These are phyloP conservation scores for Leiothrix lutea DNA, from an alignment of 2,113 vertebrate genomes.

Conservation along the genomic window DNA sequence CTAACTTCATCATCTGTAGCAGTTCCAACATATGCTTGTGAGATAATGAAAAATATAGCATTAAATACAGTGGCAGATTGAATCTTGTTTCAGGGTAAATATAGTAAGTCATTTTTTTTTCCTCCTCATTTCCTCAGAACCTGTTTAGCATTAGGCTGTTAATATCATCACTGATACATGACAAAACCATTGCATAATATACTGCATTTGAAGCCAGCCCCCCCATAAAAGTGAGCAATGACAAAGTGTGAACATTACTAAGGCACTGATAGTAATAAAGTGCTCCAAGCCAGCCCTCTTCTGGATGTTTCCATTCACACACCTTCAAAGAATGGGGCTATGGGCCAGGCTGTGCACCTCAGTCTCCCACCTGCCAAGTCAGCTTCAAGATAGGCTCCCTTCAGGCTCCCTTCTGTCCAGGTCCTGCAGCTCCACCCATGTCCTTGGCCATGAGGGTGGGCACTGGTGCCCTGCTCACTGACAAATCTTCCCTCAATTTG, in stretches of 20 bases:
- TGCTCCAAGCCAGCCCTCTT: constrained; percentile 65
- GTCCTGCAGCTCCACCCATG: rapidly evolving
- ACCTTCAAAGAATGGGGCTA: not conserved
- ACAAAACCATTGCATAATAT: constrained; percentile 88
- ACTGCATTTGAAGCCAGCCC: constrained; percentile 75
- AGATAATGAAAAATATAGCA: constrained; percentile 93
- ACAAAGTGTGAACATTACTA: constrained; percentile 86
- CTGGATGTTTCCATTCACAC: not conserved
- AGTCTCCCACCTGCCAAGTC: not conserved
- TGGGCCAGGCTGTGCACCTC: rapidly evolving
- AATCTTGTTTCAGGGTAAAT: constrained; percentile 91
- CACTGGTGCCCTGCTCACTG: not conserved
- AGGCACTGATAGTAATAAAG: constrained; percentile 82
- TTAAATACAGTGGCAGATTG: constrained; percentile 93
- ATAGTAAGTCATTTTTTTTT: constrained; percentile 84
- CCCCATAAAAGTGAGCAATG: constrained; percentile 82
- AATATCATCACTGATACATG: constrained; percentile 84
- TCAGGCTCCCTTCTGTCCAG: not conserved
- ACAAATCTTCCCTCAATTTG: not conserved
- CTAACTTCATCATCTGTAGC: constrained; percentile 91
- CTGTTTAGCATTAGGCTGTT: constrained; percentile 90
- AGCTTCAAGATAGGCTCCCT: not conserved
- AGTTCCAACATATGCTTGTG: constrained; percentile 90
- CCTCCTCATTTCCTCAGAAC: constrained; percentile 83
- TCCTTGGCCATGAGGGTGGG: not conserved